Percentiles rank a stretch among this genome's conserved stretches.
phyloP scores from a whole-genome alignment of 2,797 vertebrate genomes.

The Mormyrops boulengeri region DNA sequence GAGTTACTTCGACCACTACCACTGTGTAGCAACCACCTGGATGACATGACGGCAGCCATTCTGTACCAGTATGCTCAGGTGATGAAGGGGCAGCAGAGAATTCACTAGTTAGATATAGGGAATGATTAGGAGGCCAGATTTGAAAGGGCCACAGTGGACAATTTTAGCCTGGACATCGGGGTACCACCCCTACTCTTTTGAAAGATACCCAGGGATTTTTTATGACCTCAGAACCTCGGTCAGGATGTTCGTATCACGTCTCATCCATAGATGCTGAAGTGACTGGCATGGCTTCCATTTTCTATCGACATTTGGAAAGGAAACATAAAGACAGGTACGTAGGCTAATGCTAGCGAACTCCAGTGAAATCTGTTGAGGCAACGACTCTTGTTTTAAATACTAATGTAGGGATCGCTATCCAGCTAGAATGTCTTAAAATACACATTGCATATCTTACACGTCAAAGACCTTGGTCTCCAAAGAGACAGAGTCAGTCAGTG shows the following conservation, averaged over 20 bases:
- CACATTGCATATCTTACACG: not conserved
- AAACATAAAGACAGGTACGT: not conserved
- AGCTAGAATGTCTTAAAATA: not conserved
- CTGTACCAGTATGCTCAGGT: not conserved
- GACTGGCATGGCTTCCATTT: not conserved
- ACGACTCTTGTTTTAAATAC: not conserved
- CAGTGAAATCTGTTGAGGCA: not conserved
- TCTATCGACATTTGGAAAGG: not conserved
- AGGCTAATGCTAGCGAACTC: not conserved
- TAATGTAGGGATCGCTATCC: not conserved
- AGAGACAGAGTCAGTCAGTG: not conserved
- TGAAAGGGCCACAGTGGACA: not conserved
- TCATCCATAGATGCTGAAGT: not conserved
- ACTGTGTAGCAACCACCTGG: not conserved
- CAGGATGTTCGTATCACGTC: not conserved
- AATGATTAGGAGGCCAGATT: not conserved
- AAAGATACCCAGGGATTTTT: not conserved
- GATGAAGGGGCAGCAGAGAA: not conserved
- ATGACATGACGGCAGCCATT: not conserved
- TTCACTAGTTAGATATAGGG: not conserved
- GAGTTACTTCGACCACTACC: not conserved
- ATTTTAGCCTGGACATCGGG: not conserved
- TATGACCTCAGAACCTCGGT: not conserved
- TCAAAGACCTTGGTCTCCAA: not conserved
- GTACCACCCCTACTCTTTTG: not conserved